phyloP scores from a whole-genome alignment of 2,113 vertebrate species.

The Erpornis zantholeuca region DNA sequence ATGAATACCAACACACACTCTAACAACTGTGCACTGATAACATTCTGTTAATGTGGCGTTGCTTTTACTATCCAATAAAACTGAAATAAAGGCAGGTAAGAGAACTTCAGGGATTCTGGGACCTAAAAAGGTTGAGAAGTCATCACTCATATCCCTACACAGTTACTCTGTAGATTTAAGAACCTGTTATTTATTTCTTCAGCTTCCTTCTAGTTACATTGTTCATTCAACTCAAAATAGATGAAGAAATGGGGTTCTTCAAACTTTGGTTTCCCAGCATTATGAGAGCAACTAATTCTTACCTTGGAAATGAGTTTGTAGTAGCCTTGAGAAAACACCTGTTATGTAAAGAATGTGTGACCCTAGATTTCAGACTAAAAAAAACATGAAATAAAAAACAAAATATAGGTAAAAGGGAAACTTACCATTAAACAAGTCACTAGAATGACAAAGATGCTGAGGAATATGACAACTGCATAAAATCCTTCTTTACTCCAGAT shows the following conservation, averaged over 20 bases:
- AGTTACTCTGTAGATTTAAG: background rate
- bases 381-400: slow-evolving; percentile 14
- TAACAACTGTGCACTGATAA: background rate
- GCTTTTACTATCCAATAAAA: background rate
- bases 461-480: slow-evolving; percentile 89
- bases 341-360: background rate
- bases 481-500: slow-evolving; percentile 91
- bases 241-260: background rate
- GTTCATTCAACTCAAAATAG: background rate
- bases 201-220: background rate
- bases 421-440: slow-evolving; percentile 95
- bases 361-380: background rate
- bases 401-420: slow-evolving; percentile 45
- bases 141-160: background rate
- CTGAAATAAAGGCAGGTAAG: background rate
- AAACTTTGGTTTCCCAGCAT: background rate
- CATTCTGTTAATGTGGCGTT: background rate
- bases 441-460: slow-evolving; percentile 92
- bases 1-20: background rate
- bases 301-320: background rate
- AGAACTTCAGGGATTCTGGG: background rate
- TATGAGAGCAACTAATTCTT: background rate
- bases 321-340: background rate
- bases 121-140: slow-evolving; percentile 23
- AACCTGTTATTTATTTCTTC: background rate